Percentiles rank a stretch among this genome's conserved stretches.
Conservation (phyloP, 2,888 invertebrate species). For the Dermolepida albohirtum region DNA sequence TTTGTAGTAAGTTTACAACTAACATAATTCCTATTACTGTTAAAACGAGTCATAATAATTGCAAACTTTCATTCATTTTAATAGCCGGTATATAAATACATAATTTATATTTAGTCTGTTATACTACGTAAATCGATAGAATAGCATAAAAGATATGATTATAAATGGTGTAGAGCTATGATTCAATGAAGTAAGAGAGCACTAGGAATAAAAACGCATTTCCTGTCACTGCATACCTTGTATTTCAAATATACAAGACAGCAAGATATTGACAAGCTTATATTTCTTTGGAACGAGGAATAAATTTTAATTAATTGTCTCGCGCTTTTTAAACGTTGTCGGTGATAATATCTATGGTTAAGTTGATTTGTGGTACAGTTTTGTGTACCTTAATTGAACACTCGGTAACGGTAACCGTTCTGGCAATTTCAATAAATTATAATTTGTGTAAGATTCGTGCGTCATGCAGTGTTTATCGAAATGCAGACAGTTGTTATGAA, state of each 20-base stretch:
- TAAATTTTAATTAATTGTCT: conserved; percentile 2
- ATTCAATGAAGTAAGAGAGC: conserved; percentile 10
- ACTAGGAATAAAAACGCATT: conserved; percentile 18
- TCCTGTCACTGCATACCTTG: conserved; percentile 13
- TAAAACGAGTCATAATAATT: conserved; percentile 10
- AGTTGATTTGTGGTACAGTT: no score
- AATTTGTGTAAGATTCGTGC: neutral
- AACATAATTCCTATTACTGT: conserved; percentile 19
- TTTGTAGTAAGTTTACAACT: conserved; percentile 32
- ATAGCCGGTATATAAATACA: conserved; percentile 11
- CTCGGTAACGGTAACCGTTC: conserved; percentile 1
- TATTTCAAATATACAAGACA: no score
- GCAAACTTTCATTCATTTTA: conserved; percentile 24
- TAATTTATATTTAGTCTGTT: conserved; percentile 27
- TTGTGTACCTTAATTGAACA: no score
- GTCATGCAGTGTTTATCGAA: neutral
- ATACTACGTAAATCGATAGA: conserved; percentile 7
- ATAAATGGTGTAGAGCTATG: conserved; percentile 5
- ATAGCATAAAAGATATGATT: conserved; percentile 15
- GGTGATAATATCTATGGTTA: no score
- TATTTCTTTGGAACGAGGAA: neutral
- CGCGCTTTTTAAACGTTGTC: neutral
- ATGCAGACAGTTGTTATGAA: neutral
- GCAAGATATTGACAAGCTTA: no score
- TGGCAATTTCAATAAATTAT: conserved; percentile 10